Conservation (phyloP, 2,797 vertebrate genomes). For the Peromyscus attwateri region DNA sequence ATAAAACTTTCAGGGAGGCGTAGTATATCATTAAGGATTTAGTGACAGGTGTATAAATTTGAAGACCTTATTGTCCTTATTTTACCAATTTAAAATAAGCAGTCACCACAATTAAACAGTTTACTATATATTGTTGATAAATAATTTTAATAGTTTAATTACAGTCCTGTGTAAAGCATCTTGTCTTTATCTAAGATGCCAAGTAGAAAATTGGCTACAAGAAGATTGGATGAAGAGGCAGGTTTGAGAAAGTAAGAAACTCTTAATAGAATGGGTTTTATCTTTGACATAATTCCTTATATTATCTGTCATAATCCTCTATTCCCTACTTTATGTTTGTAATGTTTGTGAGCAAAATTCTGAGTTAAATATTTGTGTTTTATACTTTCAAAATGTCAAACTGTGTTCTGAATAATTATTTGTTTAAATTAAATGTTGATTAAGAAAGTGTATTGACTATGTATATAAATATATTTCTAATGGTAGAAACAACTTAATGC, state of each 20-base stretch:
- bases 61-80: background rate
- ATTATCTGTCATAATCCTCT: background rate
- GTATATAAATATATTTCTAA: background rate
- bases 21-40: background rate
- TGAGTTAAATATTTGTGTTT: background rate
- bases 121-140: slow-evolving; percentile 6
- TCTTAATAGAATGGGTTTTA: background rate
- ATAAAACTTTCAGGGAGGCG: background rate
- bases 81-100: slow-evolving; percentile 11
- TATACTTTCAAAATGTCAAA: background rate
- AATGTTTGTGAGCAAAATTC: background rate
- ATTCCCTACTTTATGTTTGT: background rate
- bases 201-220: slow-evolving; percentile 25
- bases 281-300: background rate
- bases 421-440: slow-evolving; percentile 47
- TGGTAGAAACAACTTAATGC: background rate
- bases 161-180: background rate
- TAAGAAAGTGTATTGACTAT: background rate
- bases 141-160: slow-evolving; percentile 59
- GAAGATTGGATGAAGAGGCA: slow-evolving; percentile 47
- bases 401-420: background rate
- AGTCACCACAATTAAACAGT: background rate
- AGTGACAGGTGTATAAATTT: background rate
- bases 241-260: slow-evolving; percentile 61
- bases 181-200: slow-evolving; percentile 42